Evolutionary conservation across 1,140 invertebrate genomes (phyloP), one percentile per base, ranked within the genome.

Genomic region (Drosophila chauvacae): DNA sequence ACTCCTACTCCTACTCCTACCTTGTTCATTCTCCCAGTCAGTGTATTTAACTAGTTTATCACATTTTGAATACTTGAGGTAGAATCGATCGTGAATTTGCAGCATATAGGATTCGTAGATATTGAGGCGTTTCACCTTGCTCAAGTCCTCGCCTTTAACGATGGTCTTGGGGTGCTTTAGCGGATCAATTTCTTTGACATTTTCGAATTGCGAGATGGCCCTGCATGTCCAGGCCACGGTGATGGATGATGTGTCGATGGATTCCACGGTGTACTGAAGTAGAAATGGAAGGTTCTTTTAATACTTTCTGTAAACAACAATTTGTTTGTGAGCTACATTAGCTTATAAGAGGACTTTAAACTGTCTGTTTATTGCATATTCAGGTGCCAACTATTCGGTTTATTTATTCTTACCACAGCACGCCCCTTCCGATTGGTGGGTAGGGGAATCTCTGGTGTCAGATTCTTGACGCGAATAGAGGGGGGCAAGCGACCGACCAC

Each of bases 21-120:
- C 93, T 81, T 94, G 94, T 30, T 94, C 93, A 73, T 93, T 93
- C 59, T 93, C 93, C 94, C 94, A 95, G 48, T 93, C 93, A n/a
- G 93, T 93, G 77, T 94, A 94, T 76, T 93, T 94, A 39, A 93
- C 65, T 73, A 94, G 93, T 13, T 91, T 93, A 92, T 95, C 94
- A 65, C 93, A 93, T 20, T 93, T 85, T 9, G 91, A 92, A 77
- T 94, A 93, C 62, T 93, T 94, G 61, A 95, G 93, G 90, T 94
- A 95, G 73, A 96, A 96, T 69, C 96, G 94, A 93, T 98, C 97
- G 48, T 97, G 97, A 41, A 98, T 95, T 94, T 98, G 97, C 48
- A 97, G 94, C 48, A 96, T 97, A 90, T 97, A 97, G n/a, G 97
- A 96, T 81, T 97, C 96, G 88, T 98, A 98, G 23, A 97, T 95